These are phyloP conservation scores for Zosterops borbonicus DNA, from an alignment of 2,113 vertebrate genomes.

Conservation along the genomic window DNA sequence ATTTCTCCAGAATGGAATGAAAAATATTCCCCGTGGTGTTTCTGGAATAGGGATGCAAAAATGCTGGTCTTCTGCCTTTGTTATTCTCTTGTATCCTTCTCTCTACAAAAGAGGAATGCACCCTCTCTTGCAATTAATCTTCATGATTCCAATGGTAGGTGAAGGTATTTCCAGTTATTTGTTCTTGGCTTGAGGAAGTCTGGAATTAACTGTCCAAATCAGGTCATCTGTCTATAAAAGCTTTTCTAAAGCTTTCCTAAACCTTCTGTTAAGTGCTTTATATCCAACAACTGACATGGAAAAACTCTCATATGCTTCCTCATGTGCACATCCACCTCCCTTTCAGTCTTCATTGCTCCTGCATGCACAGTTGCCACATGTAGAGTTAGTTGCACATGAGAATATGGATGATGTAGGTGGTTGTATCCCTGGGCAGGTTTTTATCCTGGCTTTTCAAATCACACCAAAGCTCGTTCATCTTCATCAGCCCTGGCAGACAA, in stretches of 20 bases:
- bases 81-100: not conserved
- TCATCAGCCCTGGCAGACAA: constrained; percentile 47
- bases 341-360: not conserved
- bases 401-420: not conserved
- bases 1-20: constrained; percentile 5
- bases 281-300: not conserved
- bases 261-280: not conserved
- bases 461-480: constrained; percentile 1
- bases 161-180: not conserved
- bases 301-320: not conserved
- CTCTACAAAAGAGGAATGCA: not conserved
- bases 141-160: not conserved
- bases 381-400: no score
- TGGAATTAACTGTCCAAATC: constrained; percentile 30
- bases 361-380: not conserved
- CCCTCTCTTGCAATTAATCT: not conserved
- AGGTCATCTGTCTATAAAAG: not conserved
- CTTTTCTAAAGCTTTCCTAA: not conserved
- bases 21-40: not conserved
- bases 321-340: not conserved
- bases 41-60: not conserved
- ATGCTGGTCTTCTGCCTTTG: not conserved
- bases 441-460: not conserved
- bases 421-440: not conserved
- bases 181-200: not conserved